A percentile compares a stretch with the other conserved stretches of the same genome.
phyloP scores from a whole-genome alignment of 2,113 vertebrate species.

The Athene cunicularia region DNA sequence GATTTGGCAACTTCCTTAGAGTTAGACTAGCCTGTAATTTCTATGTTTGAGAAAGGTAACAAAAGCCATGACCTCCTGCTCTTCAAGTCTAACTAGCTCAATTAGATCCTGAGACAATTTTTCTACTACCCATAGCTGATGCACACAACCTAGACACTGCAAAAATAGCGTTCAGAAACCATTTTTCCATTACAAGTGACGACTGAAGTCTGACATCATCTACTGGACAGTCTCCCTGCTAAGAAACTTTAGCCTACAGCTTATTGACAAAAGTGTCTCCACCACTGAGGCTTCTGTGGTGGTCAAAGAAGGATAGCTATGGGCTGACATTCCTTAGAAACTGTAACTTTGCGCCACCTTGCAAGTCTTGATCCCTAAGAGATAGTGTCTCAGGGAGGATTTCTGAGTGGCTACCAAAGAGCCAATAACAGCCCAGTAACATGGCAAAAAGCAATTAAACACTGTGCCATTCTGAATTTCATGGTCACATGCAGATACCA shows the following conservation, averaged over 20 bases:
- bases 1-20: not conserved
- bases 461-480: not conserved
- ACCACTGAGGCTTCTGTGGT: not conserved
- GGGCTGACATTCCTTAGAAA: not conserved
- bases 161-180: not conserved
- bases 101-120: not conserved
- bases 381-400: not conserved
- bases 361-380: fast-evolving
- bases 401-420: not conserved
- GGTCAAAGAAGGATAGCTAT: not conserved
- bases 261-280: not conserved
- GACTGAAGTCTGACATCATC: not conserved
- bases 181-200: not conserved
- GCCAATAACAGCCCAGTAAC: not conserved
- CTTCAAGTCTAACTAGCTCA: not conserved
- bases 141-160: not conserved
- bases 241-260: not conserved
- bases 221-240: not conserved
- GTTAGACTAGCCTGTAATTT: not conserved
- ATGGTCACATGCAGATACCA: not conserved
- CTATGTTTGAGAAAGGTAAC: not conserved
- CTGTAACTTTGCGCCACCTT: not conserved
- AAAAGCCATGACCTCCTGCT: not conserved
- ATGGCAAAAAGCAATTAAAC: not conserved
- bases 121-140: not conserved